These are phyloP conservation scores for Notolabrus celidotus DNA, from an alignment of 2,797 vertebrate genomes.

Conservation along the genomic window DNA sequence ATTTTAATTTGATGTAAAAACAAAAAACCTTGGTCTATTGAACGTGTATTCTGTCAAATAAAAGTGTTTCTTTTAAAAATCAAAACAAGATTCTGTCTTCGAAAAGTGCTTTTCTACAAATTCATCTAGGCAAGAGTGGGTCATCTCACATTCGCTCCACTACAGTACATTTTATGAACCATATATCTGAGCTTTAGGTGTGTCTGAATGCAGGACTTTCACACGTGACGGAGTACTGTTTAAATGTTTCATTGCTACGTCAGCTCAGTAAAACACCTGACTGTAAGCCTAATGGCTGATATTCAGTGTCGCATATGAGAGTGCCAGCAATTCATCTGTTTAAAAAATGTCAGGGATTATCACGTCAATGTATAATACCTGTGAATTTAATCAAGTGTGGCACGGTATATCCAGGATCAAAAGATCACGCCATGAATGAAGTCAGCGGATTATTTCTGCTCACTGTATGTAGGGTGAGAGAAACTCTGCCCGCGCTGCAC, in stretches of 20 bases:
- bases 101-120: no score
- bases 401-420: constrained; percentile 45
- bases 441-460: constrained; percentile 54
- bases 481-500: constrained; percentile 24
- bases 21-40: no score
- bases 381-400: constrained; percentile 34
- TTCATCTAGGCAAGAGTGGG: no score
- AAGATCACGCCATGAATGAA: constrained; percentile 24
- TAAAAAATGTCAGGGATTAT: constrained; percentile 52
- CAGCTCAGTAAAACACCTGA: not conserved
- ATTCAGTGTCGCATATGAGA: not conserved
- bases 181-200: no score
- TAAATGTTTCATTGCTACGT: not conserved
- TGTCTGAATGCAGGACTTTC: no score
- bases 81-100: no score
- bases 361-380: constrained; percentile 37
- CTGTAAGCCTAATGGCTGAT: not conserved
- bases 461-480: constrained; percentile 32
- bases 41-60: no score
- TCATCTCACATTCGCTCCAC: no score
- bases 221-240: not conserved
- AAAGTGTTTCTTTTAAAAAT: no score
- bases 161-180: no score
- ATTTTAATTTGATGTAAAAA: no score
- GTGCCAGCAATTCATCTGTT: constrained; percentile 21